Evolutionary conservation across 2,797 vertebrate species (phyloP), one percentile per base, ranked within the genome.

Genomic region (Gymnoscopelus braueri): DNA sequence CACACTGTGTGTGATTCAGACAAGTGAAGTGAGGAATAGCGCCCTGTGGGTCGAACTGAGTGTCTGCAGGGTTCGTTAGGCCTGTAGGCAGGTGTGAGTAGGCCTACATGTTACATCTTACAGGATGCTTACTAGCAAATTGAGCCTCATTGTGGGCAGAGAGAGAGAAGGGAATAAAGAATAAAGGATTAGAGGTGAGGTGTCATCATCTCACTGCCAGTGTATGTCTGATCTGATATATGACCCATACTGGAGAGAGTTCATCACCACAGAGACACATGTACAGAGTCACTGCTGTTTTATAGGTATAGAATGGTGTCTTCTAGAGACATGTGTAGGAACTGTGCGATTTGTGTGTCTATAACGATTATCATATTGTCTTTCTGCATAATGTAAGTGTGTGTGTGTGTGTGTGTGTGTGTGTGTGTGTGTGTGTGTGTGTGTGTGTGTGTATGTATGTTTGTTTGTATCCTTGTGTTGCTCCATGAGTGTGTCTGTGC

Each of bases 11-110:
- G 29, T 72, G 73, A 79, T 77, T 79, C 79, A 90, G 69, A 83
- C 61, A 81, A 80, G 85, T 79, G 86, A 84, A 82, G 75, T 71
- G 79, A 86, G 75, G 58, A 54, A 59, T 80, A 88, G 59, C 35
- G 63, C 82, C 77, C 82, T 75, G 76, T 79, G 74, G 84, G 78
- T 69, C 53, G 8, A 63, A 67, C 39, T 14, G 65, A 62, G 58
- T 24, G 24, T 70, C 74, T 78, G 74, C 62, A 48, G 47, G 61
- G 48, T 3, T 62, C 23, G 6, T 26, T 62, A 26, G 66, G 79
- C 59, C 13, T 50, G 44, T 57, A 50, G 68, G 55, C 23, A 12
- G 19, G 58, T 64, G 3, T n/a, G 50, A 26, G 50, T 5, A 12
- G 10, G 60, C 54, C 5, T 15, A n/a, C 35, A 15, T 11, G 39